Conservation (phyloP, 1,140 invertebrate genomes). For the Eriosoma lanigerum region DNA sequence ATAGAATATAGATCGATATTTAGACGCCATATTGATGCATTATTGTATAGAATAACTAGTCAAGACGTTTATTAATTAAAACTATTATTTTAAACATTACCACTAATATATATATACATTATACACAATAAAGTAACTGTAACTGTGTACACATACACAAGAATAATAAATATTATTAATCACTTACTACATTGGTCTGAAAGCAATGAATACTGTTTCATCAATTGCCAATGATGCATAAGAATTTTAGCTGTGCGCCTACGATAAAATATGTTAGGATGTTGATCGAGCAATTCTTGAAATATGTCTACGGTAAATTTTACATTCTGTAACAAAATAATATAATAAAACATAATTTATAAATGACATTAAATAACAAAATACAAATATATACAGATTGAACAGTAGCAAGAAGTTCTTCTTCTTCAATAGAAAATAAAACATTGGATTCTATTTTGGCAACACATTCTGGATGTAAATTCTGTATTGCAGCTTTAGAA, state of each 20-base stretch:
- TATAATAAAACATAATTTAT: constrained; percentile 20
- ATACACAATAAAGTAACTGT: no score
- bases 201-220: constrained; percentile 91
- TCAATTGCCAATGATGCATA: constrained; percentile 84
- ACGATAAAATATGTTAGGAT: constrained; percentile 82
- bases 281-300: constrained; percentile 81
- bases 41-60: no score
- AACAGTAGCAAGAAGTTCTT: constrained; percentile 79
- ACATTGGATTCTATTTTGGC: constrained; percentile 85
- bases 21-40: no score
- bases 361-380: not conserved
- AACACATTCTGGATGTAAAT: constrained; percentile 88
- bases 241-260: constrained; percentile 83
- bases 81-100: no score
- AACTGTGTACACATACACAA: no score
- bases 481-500: constrained; percentile 87
- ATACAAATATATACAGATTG: constrained; percentile 71
- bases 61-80: no score
- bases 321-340: constrained; percentile 59
- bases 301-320: constrained; percentile 77
- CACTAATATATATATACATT: no score
- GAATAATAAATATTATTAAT: not conserved
- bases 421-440: constrained; percentile 86
- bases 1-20: no score
- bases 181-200: constrained; percentile 81